Conservation (phyloP, 2,113 vertebrate species). For the Pampusana beccarii region DNA sequence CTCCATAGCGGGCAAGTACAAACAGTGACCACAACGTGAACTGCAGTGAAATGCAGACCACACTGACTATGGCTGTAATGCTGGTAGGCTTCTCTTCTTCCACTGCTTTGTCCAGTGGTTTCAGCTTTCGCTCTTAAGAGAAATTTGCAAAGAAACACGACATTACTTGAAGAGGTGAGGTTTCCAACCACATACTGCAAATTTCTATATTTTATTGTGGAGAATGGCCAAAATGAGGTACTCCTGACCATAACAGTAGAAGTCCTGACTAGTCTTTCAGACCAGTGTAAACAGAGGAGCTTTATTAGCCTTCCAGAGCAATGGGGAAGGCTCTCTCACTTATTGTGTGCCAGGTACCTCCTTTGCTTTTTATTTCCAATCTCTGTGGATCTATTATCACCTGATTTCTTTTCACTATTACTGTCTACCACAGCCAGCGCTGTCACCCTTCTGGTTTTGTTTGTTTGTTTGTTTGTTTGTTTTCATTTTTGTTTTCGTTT, state of each 20-base stretch:
- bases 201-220: not conserved
- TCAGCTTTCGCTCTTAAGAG: not conserved
- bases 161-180: not conserved
- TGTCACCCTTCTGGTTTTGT: not conserved
- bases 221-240: not conserved
- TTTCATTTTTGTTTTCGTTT: too few species aligned
- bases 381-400: not conserved
- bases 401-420: not conserved
- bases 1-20: not conserved
- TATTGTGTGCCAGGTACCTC: not conserved
- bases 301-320: not conserved
- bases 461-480: too few species aligned
- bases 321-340: not conserved
- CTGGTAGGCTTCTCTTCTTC: not conserved
- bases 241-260: not conserved
- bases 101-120: not conserved
- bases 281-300: not conserved
- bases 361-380: not conserved
- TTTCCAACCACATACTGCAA: not conserved
- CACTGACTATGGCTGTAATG: not conserved
- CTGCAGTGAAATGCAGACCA: not conserved
- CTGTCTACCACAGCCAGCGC: not conserved
- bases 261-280: not conserved
- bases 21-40: accelerated
- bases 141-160: not conserved